Percentiles rank a stretch among this genome's conserved stretches.
phyloP scores from a whole-genome alignment of 2,888 invertebrate genomes.

The Synanthedon tipuliformis region DNA sequence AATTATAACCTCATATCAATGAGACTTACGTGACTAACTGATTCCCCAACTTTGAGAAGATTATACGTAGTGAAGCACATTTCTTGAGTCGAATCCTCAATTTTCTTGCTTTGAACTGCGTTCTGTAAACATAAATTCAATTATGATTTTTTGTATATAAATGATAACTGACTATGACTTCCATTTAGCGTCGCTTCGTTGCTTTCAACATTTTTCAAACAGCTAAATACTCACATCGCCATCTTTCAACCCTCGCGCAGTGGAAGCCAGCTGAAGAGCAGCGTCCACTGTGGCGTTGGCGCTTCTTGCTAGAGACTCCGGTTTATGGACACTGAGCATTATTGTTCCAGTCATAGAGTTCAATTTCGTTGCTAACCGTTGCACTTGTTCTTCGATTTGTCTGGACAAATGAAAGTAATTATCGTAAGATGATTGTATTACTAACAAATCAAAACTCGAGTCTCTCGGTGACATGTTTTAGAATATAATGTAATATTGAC shows the following conservation, averaged over 20 bases:
- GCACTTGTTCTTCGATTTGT: conserved; percentile 20
- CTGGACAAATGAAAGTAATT: conserved; percentile 12
- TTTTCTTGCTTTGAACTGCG: conserved; percentile 22
- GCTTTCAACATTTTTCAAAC: no score
- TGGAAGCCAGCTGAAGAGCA: conserved; percentile 20
- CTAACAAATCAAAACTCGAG: no score
- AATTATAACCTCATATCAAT: no score
- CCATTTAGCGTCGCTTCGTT: no score
- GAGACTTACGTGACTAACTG: conserved; percentile 23
- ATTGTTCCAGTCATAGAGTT: conserved; percentile 22
- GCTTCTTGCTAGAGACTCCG: conserved; percentile 20
- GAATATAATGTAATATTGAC: no score
- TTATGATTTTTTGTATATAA: no score
- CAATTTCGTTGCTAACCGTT: conserved; percentile 28
- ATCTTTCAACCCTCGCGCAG: conserved; percentile 22
- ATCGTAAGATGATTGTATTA: no score
- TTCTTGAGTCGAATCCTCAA: conserved; percentile 37
- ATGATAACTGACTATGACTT: no score
- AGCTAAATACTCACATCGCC: conserved; percentile 2
- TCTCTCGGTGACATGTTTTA: neutral
- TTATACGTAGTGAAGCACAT: conserved; percentile 38
- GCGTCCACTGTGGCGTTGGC: conserved; percentile 19
- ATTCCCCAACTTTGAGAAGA: conserved; percentile 33
- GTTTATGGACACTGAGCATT: conserved; percentile 17
- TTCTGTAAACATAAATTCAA: conserved; percentile 17